phyloP scores from a whole-genome alignment of 2,797 vertebrate genomes.

The Ataeniobius toweri region DNA sequence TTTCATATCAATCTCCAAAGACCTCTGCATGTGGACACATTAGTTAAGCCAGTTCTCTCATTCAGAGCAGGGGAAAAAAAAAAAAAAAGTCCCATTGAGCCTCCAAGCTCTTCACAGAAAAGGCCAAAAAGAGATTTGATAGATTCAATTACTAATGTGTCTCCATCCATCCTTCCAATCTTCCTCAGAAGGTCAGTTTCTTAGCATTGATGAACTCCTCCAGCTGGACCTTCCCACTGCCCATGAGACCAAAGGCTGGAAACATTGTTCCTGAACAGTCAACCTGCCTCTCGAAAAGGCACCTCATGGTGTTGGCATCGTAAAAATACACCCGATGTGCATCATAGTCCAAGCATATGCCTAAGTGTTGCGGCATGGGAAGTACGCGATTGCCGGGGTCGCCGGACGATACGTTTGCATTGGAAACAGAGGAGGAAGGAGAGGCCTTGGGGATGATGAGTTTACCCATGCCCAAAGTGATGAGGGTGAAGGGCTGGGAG shows the following conservation, averaged over 20 bases:
- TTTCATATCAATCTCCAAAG: slow-evolving; percentile 41
- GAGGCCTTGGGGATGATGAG: slow-evolving; percentile 90
- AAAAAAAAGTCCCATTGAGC: slow-evolving; percentile 5
- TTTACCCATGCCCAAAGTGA: slow-evolving; percentile 94
- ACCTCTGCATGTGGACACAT: slow-evolving; percentile 35
- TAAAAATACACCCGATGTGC: slow-evolving; percentile 90
- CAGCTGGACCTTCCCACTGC: slow-evolving; percentile 87
- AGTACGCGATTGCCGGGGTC: slow-evolving; percentile 85
- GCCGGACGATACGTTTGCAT: slow-evolving; percentile 43
- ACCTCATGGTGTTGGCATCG: slow-evolving; percentile 89
- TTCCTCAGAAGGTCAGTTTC: slow-evolving; percentile 79
- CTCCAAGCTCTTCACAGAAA: slow-evolving; percentile 28
- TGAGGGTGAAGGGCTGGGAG: slow-evolving; percentile 90
- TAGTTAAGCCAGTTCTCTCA: slow-evolving; percentile 23
- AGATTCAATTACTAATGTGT: slow-evolving; percentile 8
- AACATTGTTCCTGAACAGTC: slow-evolving; percentile 95
- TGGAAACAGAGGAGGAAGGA: slow-evolving; percentile 68
- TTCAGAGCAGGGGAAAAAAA: background rate
- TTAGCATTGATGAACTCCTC: slow-evolving; percentile 85
- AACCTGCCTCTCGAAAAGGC: slow-evolving; percentile 93
- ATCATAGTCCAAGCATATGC: slow-evolving; percentile 92
- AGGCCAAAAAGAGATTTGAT: slow-evolving; percentile 24
- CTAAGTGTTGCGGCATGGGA: slow-evolving; percentile 87
- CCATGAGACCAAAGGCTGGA: slow-evolving; percentile 94
- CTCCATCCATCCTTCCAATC: background rate